Evolutionary conservation across 2,888 invertebrate species (phyloP).

Genomic region (Pristionchus maxplancki): DNA sequence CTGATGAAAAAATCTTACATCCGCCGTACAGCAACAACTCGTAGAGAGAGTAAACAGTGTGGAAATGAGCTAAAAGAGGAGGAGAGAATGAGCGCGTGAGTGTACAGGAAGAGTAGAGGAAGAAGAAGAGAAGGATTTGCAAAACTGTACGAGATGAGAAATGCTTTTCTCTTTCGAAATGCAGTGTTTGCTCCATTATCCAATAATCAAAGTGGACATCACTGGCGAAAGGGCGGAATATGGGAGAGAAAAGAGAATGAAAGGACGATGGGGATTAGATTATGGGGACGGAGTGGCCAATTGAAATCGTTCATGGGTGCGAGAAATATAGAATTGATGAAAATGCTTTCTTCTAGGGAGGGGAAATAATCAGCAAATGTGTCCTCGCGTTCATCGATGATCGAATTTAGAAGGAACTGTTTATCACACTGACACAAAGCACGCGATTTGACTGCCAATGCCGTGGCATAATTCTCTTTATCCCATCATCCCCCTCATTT

Average conservation of each 20-base stretch:
- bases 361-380: too few species aligned
- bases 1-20: neutral
- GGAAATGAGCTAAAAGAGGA: neutral
- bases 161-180: neutral
- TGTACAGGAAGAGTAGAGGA: neutral
- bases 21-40: slow-evolving; percentile 2
- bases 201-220: neutral
- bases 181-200: neutral
- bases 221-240: neutral
- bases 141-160: neutral
- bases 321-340: neutral
- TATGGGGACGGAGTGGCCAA: neutral
- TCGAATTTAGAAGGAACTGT: too few species aligned
- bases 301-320: neutral
- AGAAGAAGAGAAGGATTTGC: neutral
- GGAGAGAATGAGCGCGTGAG: neutral
- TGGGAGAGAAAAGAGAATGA: neutral
- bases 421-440: too few species aligned
- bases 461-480: too few species aligned
- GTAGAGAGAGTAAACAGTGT: neutral
- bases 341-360: neutral
- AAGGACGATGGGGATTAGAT: neutral
- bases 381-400: too few species aligned
- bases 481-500: too few species aligned
- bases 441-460: too few species aligned